A percentile compares a stretch with the other conserved stretches of the same genome.
These are phyloP conservation scores for Tachina lurida DNA, from an alignment of 2,888 invertebrate genomes.

Conservation along the genomic window DNA sequence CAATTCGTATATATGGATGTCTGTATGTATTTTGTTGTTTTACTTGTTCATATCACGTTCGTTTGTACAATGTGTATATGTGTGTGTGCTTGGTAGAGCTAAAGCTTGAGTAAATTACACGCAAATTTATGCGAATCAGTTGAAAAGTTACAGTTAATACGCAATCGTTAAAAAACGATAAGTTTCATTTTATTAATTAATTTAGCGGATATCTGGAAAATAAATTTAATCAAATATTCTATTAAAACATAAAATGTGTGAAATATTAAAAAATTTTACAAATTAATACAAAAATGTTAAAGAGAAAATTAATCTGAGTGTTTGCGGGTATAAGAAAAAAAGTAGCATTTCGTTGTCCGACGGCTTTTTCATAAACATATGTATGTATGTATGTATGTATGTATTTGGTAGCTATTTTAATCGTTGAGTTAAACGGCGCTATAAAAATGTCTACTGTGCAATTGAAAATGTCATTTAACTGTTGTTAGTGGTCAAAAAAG, in stretches of 20 bases:
- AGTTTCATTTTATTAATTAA: slow-evolving; percentile 36
- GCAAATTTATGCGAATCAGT: slow-evolving; percentile 71
- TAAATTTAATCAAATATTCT: neutral
- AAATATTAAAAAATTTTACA: neutral
- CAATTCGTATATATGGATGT: neutral
- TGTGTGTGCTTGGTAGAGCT: slow-evolving; percentile 33
- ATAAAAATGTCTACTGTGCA: slow-evolving; percentile 18
- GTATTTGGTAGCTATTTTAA: too few relatives aligned
- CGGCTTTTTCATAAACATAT: slow-evolving; percentile 4
- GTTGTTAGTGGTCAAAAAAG: slow-evolving; percentile 23
- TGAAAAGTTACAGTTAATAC: slow-evolving; percentile 71
- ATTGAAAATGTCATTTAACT: slow-evolving; percentile 51
- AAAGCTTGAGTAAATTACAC: slow-evolving; percentile 69
- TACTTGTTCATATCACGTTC: slow-evolving; percentile 31
- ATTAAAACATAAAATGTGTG: slow-evolving; percentile 3
- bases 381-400: too few relatives aligned
- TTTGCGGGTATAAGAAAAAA: neutral
- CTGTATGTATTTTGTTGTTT: slow-evolving; percentile 14
- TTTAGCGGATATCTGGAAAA: slow-evolving; percentile 25
- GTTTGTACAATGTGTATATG: neutral
- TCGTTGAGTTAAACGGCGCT: neutral
- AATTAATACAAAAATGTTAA: neutral
- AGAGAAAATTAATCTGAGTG: neutral
- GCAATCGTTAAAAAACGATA: slow-evolving; percentile 67
- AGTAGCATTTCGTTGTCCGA: neutral